A percentile compares a stretch with the other conserved stretches of the same genome.
phyloP scores from a whole-genome alignment of 2,888 invertebrate genomes.

The Kuschelorhynchus macadamiae region DNA sequence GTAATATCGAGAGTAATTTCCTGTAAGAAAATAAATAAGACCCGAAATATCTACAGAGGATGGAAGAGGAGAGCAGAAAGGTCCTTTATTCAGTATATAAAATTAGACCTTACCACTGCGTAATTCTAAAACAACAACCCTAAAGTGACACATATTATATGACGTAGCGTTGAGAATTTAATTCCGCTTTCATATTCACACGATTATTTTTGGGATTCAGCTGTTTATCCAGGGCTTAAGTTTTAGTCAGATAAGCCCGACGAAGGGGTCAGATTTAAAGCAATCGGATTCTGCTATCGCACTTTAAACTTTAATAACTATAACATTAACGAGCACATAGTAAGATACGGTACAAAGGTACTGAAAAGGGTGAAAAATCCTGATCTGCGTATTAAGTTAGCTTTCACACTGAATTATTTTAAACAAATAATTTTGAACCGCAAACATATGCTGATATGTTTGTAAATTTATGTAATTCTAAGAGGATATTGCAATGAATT shows the following conservation, averaged over 20 bases:
- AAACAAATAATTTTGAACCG: too few species aligned
- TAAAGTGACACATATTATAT: constrained; percentile 18
- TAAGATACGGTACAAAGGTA: constrained; percentile 19
- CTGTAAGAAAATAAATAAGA: too few species aligned
- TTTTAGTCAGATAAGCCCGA: constrained; percentile 26
- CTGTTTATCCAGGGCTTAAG: constrained; percentile 32
- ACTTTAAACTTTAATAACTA: constrained; percentile 21
- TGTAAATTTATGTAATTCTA: too few species aligned
- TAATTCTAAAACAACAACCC: constrained; percentile 19
- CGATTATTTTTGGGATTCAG: constrained; percentile 32
- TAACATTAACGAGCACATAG: constrained; percentile 31
- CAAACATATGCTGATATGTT: too few species aligned
- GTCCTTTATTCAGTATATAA: not conserved
- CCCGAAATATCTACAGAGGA: too few species aligned
- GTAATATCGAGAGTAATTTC: too few species aligned
- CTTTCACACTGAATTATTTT: too few species aligned
- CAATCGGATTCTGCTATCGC: constrained; percentile 29
- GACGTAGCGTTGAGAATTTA: constrained; percentile 21
- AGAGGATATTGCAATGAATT: too few species aligned
- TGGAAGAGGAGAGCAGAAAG: too few species aligned
- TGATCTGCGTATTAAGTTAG: too few species aligned
- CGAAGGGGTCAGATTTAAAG: constrained; percentile 31
- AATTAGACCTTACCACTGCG: not conserved
- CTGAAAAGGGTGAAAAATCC: constrained; percentile 22
- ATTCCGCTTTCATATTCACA: constrained; percentile 33